Evolutionary conservation across 2,113 vertebrate genomes (phyloP).

Genomic region (Mus spicilegus): DNA sequence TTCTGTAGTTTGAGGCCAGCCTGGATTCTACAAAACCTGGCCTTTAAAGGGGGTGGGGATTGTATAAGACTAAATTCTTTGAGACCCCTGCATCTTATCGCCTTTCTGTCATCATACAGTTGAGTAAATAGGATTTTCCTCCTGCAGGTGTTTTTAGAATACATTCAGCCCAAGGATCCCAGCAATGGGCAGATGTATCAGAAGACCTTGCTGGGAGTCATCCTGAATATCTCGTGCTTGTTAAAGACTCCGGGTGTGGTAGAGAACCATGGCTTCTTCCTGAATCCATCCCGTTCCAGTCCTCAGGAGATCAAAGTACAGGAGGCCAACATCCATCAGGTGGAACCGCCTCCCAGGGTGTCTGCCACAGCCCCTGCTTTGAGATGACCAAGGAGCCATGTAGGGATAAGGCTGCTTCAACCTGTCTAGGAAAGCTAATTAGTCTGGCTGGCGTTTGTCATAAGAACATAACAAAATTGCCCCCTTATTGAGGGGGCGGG

Average conservation of each 20-base stretch:
- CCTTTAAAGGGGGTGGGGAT: neutral
- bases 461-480: neutral
- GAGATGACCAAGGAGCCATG: conserved; percentile 33
- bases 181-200: conserved; percentile 96
- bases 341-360: conserved; percentile 75
- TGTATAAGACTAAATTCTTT: neutral
- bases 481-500: neutral
- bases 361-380: conserved; percentile 1
- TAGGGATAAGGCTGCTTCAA: conserved; percentile 39
- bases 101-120: neutral
- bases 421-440: conserved; percentile 30
- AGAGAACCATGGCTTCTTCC: conserved; percentile 96
- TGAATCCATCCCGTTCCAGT: conserved; percentile 95
- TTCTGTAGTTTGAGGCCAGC: neutral
- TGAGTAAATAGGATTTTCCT: neutral
- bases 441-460: neutral
- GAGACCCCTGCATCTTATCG: neutral
- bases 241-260: conserved; percentile 96
- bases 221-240: conserved; percentile 95
- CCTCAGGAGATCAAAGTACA: conserved; percentile 98
- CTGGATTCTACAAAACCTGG: neutral
- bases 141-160: conserved; percentile 92
- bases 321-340: conserved; percentile 98
- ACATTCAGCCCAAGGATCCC: conserved; percentile 97
- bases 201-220: conserved; percentile 92